Base-by-base conservation (phyloP, 1,140 invertebrate genomes). In the Aphelinus certus region DNA sequence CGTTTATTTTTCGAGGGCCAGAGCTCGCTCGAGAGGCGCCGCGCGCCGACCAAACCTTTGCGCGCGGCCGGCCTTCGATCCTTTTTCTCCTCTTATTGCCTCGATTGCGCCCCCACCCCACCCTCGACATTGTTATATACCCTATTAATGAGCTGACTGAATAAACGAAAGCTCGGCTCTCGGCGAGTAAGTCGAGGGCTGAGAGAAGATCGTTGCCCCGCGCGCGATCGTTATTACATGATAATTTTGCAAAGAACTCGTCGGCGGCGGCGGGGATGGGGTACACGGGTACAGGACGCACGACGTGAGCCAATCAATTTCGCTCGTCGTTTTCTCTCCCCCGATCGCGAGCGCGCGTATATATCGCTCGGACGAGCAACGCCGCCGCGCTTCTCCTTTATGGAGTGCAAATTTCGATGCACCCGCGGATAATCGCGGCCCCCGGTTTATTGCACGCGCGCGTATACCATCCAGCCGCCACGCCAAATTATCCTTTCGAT, bases 401-500 rank as follows among this genome's bases (percentile, higher is more conserved):
- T 71, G 61, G 69, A 76, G 75, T 76, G 75, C 57, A 71, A 76
- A 76, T 72, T 76, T 76, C 65, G 67, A 49, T 70, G 53, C 53
- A 56, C 26, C 26, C 26, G 26, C 26, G 7, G 57, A n/a, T 7
- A 7, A 60, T 10, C 7, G 7, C 26, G 51, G 9, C 51, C 26
- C 0, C 26, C 26, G 26, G 26, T 53, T 53, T 9, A 53, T 53
- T 53, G 26, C 26, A 26, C 26, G 26, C 26, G 26, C 26, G 9
- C 51, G 51, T 4, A 53, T 53, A 53, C 51, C 51, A 4, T 9
- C 4, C 9, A 53, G 51, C 51, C 9, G 51, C 51, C 26, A 0
- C 26, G 0, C 26, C 26, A 26, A 26, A 26, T 26, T 26, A 26
- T 60, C 57, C 26, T 60, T 60, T 60, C 57, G 3, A 4, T 53